Evolutionary conservation across 2,888 invertebrate genomes (phyloP).

Genomic region (Lasioglossum vierecki): DNA sequence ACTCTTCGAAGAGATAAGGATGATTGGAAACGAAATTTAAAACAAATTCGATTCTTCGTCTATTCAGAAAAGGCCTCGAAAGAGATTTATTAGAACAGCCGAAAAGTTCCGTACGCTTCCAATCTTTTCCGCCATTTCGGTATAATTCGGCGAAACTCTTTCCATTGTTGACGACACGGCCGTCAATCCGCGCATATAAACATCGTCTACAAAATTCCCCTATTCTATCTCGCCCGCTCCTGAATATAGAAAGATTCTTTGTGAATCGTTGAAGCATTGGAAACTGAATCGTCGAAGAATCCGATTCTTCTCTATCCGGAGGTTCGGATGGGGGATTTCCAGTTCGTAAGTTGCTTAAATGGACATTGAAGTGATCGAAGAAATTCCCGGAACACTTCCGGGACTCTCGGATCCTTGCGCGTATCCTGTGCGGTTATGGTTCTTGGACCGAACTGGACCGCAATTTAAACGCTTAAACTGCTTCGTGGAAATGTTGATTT

Average conservation of each 20-base stretch:
- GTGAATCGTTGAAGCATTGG: neutral
- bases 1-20: neutral
- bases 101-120: conserved; percentile 14
- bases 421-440: neutral
- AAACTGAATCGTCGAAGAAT: neutral
- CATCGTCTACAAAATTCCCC: conserved; percentile 18
- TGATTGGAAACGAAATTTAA: conserved; percentile 3
- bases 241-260: neutral
- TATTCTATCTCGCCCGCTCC: neutral
- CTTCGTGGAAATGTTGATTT: neutral
- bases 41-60: neutral
- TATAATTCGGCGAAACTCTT: conserved; percentile 21
- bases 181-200: neutral
- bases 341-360: neutral
- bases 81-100: conserved; percentile 6
- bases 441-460: neutral
- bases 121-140: conserved; percentile 39
- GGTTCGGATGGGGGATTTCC: neutral
- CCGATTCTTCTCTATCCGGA: neutral
- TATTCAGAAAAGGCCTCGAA: neutral
- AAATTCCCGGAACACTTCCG: neutral
- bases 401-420: neutral
- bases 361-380: neutral
- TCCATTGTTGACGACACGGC: conserved; percentile 10
- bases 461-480: neutral